Conservation (phyloP, 2,113 vertebrate species). For the Brachypteracias leptosomus region DNA sequence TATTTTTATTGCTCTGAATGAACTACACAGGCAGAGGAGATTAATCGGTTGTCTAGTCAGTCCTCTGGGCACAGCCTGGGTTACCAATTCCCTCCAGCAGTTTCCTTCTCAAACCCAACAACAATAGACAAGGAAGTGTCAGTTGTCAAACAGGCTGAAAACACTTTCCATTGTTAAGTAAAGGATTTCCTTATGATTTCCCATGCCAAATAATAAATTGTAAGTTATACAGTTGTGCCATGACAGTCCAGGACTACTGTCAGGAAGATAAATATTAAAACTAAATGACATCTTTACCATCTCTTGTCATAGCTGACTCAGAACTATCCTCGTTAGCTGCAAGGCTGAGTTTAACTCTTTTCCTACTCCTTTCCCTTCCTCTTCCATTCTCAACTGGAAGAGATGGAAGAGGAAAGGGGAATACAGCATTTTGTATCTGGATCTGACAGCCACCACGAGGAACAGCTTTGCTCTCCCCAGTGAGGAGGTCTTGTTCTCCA, state of each 20-base stretch:
- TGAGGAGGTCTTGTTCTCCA: not conserved
- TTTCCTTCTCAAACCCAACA: not conserved
- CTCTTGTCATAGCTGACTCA: not conserved
- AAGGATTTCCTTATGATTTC: slow-evolving; percentile 68
- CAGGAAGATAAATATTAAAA: not conserved
- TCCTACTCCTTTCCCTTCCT: not conserved
- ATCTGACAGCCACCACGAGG: fast-evolving
- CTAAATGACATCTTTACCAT: not conserved
- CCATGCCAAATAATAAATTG: slow-evolving; percentile 48
- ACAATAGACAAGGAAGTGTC: slow-evolving; percentile 67
- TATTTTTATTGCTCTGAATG: not conserved
- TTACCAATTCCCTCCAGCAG: not conserved
- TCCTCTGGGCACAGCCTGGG: not conserved
- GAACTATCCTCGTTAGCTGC: not conserved
- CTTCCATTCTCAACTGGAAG: not conserved
- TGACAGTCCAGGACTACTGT: not conserved
- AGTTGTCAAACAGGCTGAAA: slow-evolving; percentile 29
- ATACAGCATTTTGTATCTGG: fast-evolving
- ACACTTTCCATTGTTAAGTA: slow-evolving; percentile 58
- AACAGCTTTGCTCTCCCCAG: not conserved
- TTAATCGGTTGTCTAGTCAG: slow-evolving; percentile 2
- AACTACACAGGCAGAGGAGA: not conserved
- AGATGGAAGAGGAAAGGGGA: not conserved
- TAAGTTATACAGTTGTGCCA: not conserved
- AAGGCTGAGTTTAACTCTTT: not conserved